Base-by-base conservation (phyloP, 2,888 invertebrate genomes). In the Myopa testacea region DNA sequence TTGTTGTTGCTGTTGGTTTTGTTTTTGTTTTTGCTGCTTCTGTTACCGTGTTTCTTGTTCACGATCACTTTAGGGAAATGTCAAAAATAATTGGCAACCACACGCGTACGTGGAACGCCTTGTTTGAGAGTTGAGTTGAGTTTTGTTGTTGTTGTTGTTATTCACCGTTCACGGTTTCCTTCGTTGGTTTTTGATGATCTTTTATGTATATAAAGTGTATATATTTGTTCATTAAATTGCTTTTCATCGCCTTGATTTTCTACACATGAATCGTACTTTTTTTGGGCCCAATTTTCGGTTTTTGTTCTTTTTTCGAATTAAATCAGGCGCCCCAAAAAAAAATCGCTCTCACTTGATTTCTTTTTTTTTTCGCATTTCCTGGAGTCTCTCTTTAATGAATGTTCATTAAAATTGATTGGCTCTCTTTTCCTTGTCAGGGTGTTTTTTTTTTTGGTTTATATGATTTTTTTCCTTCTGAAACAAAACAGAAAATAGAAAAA, bases 11-110 rank as follows among this genome's bases (percentile, higher is more conserved):
- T 52, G 75, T 34, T 67, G 65, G 16, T 38, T 4, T 68, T 75
- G 75, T 55, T 55, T 37, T 67, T 67, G 45, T n/a, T 74, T 67
- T 55, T 58, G 69, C 40, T 65, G 68, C 10, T 75, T 60, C n/a
- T 75, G 52, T 58, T 55, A 52, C 19, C 10, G 10, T 4, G 14
- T n/a, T 26, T 55, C 34, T 55, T 50, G 50, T 37, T 34, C 34
- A 65, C 12, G 67, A 58, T 75, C 75, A 75, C 75, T 75, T 75
- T 75, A 38, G 78, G 76, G 78, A 79, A 72, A 79, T 79, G 79
- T 79, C 79, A 79, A 79, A 79, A 79, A 79, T 79, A 79, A 79
- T 79, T 79, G 79, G 79, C 73, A 70, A 79, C 69, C 78, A 78
- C 78, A 78, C 79, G 79, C 79, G 75, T 79, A 75, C 73, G 78